A percentile compares a stretch with the other conserved stretches of the same genome.
Conservation (phyloP, 2,888 invertebrate genomes). For the Trichopria drosophilae region DNA sequence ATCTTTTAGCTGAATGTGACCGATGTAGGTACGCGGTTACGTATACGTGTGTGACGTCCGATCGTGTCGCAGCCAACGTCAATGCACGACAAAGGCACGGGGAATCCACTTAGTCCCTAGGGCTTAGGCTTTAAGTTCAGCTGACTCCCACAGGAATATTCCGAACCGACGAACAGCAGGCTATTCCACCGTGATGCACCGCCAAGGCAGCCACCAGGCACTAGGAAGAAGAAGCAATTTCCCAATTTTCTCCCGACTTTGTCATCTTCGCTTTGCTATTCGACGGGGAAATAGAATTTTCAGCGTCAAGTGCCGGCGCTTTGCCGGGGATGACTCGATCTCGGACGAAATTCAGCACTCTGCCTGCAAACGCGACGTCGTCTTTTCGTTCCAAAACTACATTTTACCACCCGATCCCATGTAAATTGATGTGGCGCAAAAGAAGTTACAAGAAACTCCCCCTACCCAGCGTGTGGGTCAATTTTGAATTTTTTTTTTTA, state of each 20-base stretch:
- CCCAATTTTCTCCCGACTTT: conserved; percentile 57
- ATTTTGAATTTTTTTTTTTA: too few relatives aligned
- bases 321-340: neutral
- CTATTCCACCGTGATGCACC: conserved; percentile 25
- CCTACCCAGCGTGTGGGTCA: too few relatives aligned
- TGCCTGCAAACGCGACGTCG: too few relatives aligned
- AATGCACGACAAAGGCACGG: conserved; percentile 43
- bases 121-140: conserved; percentile 35
- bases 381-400: too few relatives aligned
- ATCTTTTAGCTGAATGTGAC: conserved; percentile 3
- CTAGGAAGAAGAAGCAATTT: conserved; percentile 52
- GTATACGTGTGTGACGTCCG: too few relatives aligned
- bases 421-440: too few relatives aligned
- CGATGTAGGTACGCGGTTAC: too few relatives aligned
- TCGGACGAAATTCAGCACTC: neutral
- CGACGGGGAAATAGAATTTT: conserved; percentile 55
- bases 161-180: conserved; percentile 15
- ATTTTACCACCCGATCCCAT: too few relatives aligned
- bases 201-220: conserved; percentile 1
- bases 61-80: conserved; percentile 29
- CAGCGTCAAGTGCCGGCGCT: conserved; percentile 40
- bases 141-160: conserved; percentile 43
- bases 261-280: conserved; percentile 58
- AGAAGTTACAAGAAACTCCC: too few relatives aligned
- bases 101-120: conserved; percentile 52